Conservation (phyloP, 2,888 invertebrate genomes). For the Idaea biselata region DNA sequence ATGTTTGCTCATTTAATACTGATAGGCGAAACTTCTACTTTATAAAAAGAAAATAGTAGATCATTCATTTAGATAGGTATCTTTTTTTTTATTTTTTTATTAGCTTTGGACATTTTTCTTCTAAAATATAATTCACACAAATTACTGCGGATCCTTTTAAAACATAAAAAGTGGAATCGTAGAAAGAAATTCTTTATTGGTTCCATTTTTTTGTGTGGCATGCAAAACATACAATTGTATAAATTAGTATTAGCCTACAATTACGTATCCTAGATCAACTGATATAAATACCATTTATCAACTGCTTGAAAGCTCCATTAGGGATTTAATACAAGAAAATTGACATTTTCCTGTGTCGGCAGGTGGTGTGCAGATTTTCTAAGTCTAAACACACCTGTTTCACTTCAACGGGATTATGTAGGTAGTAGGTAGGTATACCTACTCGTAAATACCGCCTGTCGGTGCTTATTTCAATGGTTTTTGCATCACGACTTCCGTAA, state of each 20-base stretch:
- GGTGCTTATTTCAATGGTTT: constrained; percentile 14
- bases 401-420: background rate
- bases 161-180: no score
- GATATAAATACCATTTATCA: background rate
- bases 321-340: constrained; percentile 51
- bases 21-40: background rate
- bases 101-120: no score
- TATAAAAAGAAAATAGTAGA: no score
- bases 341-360: constrained; percentile 59
- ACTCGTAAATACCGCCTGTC: constrained; percentile 23
- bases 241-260: background rate
- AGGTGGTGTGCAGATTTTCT: constrained; percentile 61
- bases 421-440: constrained; percentile 34
- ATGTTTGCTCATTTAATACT: background rate
- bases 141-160: no score
- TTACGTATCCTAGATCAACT: background rate
- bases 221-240: background rate
- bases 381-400: constrained; percentile 42
- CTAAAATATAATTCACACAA: no score
- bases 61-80: no score
- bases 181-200: no score
- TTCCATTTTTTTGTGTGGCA: no score
- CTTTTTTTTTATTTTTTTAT: no score
- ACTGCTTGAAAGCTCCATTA: constrained; percentile 1
- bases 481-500: constrained; percentile 13